phyloP scores from a whole-genome alignment of 2,797 vertebrate genomes.

The Adrianichthys oophorus region DNA sequence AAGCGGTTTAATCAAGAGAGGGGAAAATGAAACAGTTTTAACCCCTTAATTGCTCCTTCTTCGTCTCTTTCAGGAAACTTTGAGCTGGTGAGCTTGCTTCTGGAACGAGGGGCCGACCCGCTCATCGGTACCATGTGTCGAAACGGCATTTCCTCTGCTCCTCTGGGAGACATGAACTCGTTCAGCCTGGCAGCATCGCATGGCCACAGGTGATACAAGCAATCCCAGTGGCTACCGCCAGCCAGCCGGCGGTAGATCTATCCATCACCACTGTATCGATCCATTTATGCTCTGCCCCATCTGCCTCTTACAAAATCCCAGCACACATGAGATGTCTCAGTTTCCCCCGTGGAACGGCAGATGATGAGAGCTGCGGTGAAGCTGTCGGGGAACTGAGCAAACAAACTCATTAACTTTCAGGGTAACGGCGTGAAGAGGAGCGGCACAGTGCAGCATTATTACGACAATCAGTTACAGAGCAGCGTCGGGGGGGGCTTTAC shows the following conservation, averaged over 20 bases:
- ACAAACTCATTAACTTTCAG: slow-evolving; percentile 61
- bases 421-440: slow-evolving; percentile 28
- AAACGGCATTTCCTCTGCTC: slow-evolving; percentile 79
- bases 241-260: slow-evolving; percentile 27
- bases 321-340: slow-evolving; percentile 15
- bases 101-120: slow-evolving; percentile 82
- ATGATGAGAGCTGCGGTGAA: slow-evolving; percentile 37
- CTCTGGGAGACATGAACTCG: slow-evolving; percentile 83
- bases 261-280: slow-evolving; percentile 57
- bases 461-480: slow-evolving; percentile 58
- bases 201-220: slow-evolving; percentile 78
- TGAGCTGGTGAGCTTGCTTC: slow-evolving; percentile 81
- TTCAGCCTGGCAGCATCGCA: slow-evolving; percentile 83
- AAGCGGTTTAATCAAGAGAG: background rate
- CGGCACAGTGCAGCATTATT: slow-evolving; percentile 59
- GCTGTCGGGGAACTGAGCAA: slow-evolving; percentile 46
- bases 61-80: slow-evolving; percentile 75
- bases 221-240: slow-evolving; percentile 4
- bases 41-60: background rate
- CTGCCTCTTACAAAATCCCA: slow-evolving; percentile 31
- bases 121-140: slow-evolving; percentile 82
- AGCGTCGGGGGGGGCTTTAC: slow-evolving; percentile 2
- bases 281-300: slow-evolving; percentile 34
- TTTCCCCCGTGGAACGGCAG: slow-evolving; percentile 16
- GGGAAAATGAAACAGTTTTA: background rate